Base-by-base conservation (phyloP, 2,797 vertebrate genomes). In the Mastacembelus armatus region DNA sequence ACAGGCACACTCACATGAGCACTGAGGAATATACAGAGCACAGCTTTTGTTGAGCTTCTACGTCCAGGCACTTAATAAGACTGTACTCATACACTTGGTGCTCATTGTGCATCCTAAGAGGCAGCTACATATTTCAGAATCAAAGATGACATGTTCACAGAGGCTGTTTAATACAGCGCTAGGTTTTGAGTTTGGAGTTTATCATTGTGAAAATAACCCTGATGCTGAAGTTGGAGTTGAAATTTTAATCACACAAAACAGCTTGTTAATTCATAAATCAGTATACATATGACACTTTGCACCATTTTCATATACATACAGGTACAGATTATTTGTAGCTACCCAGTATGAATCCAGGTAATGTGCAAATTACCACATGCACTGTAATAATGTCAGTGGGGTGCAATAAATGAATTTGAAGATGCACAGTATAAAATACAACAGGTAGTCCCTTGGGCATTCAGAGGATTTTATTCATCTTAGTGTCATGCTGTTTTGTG, bases 1-100 rank as follows among this genome's bases (percentile, higher is more conserved):
- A 65, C 12, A 30, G 43, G 38, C 56, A 35, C 16, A 5, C 50
- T 61, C 26, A 39, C 32, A 50, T n/a, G 12, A 40, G 38, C 39
- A 33, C 40, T 19, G 33, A 32, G 42, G 35, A 54, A 54, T 26
- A 68, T 32, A 38, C n/a, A 22, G 10, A 57, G 42, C 9, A 24
- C 44, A 59, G 19, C 24, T 54, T 33, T 61, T 49, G 19, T 30
- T 32, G 10, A 42, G 35, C 8, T 16, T 42, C 15, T 45, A 29
- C 57, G 29, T 42, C 40, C 5, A 12, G 36, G 70, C 35, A 22
- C 4, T 1, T 18, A 47, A 36, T 40, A 36, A 22, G 48, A 43
- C 32, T 22, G 9, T 11, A 32, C 11, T 22, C 18, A 54, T 39
- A 16, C 3, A 10, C 27, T 27, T 27, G 4, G 18, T 49, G 27